These are phyloP conservation scores for Myotis planiceps DNA, from an alignment of 2,797 vertebrate genomes.

Conservation along the genomic window DNA sequence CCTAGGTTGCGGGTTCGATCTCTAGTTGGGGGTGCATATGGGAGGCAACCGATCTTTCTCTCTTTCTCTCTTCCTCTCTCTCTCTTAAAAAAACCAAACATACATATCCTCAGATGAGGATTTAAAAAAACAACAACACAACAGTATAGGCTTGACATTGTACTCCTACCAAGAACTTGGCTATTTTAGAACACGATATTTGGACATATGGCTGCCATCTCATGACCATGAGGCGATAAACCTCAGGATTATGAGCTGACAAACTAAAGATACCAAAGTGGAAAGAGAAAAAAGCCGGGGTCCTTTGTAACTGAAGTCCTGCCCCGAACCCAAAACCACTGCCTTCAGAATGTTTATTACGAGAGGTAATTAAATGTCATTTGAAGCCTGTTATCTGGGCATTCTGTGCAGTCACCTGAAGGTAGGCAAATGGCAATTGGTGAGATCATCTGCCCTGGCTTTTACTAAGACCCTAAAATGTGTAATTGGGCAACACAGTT, in stretches of 20 bases:
- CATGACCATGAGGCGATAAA: background rate
- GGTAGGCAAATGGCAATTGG: background rate
- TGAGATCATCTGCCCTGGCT: background rate
- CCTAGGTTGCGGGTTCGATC: background rate
- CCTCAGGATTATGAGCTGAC: background rate
- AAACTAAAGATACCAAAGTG: background rate
- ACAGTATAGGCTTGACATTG: background rate
- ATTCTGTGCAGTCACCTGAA: background rate
- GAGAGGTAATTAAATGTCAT: background rate
- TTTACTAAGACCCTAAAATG: background rate
- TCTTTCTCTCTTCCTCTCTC: background rate
- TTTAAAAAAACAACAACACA: background rate
- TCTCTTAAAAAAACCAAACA: background rate
- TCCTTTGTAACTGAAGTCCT: background rate
- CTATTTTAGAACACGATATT: background rate
- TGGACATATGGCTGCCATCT: background rate
- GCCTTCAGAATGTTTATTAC: background rate
- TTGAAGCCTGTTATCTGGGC: background rate
- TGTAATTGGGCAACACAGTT: background rate
- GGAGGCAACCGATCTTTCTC: background rate
- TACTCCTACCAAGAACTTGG: background rate
- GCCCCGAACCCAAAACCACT: background rate
- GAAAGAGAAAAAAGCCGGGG: background rate
- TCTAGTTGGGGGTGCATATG: background rate
- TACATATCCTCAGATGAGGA: background rate